These are phyloP conservation scores for Drosophila birchii DNA, from an alignment of 2,888 invertebrate species.

Conservation along the genomic window DNA sequence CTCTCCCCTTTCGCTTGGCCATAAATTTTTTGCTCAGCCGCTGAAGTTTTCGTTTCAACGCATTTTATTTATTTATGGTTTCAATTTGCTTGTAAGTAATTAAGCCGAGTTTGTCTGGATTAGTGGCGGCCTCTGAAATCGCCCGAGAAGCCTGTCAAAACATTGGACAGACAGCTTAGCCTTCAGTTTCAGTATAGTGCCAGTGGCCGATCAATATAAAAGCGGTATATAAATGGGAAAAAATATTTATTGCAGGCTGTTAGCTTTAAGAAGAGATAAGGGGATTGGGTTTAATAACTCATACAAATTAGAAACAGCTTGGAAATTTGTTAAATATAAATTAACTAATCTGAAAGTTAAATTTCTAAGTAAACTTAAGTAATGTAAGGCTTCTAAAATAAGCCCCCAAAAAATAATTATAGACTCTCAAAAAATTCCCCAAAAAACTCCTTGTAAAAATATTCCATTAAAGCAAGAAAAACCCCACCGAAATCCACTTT, in stretches of 20 bases:
- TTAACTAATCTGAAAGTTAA: no score
- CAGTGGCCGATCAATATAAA: slow-evolving; percentile 16
- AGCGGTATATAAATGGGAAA: not conserved
- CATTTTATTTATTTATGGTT: slow-evolving; percentile 74
- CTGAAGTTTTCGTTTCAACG: slow-evolving; percentile 61
- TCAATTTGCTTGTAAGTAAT: slow-evolving; percentile 77
- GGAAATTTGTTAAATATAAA: not conserved
- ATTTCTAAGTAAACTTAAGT: not conserved
- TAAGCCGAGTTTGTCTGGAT: slow-evolving; percentile 76
- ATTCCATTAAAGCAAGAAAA: not conserved
- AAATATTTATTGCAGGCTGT: not conserved
- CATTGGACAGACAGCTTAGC: slow-evolving; percentile 43
- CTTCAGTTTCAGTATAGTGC: slow-evolving; percentile 8
- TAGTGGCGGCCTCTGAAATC: slow-evolving; percentile 58
- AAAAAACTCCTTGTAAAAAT: not conserved
- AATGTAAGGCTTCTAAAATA: not conserved
- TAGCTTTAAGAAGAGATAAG: not conserved
- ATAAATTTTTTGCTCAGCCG: slow-evolving; percentile 42
- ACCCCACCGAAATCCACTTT: slow-evolving; percentile 18
- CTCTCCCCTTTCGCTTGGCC: not conserved
- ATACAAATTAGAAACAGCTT: no score
- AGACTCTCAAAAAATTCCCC: not conserved
- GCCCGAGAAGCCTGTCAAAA: slow-evolving; percentile 52
- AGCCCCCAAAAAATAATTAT: not conserved
- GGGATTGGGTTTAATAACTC: not conserved